Evolutionary conservation across 2,888 invertebrate genomes (phyloP), one percentile per base, ranked within the genome.

Genomic region (Andrena hattorfiana): DNA sequence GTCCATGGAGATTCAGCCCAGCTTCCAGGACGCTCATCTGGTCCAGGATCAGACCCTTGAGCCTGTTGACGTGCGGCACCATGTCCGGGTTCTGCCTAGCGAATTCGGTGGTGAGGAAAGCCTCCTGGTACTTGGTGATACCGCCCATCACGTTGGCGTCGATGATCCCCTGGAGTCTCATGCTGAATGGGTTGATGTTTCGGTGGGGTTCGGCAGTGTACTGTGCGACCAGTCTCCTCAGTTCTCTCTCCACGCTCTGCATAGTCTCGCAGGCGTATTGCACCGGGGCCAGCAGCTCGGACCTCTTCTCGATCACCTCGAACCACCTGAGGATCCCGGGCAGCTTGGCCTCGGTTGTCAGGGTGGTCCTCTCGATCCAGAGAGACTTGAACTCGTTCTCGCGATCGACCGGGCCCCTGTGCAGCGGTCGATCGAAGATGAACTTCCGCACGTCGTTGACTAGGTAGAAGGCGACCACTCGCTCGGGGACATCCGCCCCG

Each of bases 131-230:
- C 93, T 99, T 99, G 66, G 97, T 97, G 80, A 98, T 97, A 16
- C 99, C 99, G 2, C 99, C 98, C 96, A 98, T 98, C 0, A 99
- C 99, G 91, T 98, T 98, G 0, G 99, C 99, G 94, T 99, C 99
- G 86, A 99, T 98, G 48, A 98, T 98, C 1, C 99, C 99, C 91
- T 96, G 97, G 16, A 99, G 94, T 28, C 98, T 95, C 98, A 99
- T 99, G 2, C 98, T 98, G 92, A 99, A 97, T 0, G 98, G 98
- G 94, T 98, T 98, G 82, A 98, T 97, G 93, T 98, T 98, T 30
- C 97, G 95, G 69, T 97, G 96, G 0, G 97, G 97, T 90, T 98
- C 97, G 1, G 96, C 96, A 0, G 97, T 96, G 94, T 98, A 98
- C 83, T 97, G 96, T 0, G 96, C 95, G 69, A 98, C 97, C 0